Base-by-base conservation (phyloP, 2,888 invertebrate species). In the Hipparchia sbordonii region DNA sequence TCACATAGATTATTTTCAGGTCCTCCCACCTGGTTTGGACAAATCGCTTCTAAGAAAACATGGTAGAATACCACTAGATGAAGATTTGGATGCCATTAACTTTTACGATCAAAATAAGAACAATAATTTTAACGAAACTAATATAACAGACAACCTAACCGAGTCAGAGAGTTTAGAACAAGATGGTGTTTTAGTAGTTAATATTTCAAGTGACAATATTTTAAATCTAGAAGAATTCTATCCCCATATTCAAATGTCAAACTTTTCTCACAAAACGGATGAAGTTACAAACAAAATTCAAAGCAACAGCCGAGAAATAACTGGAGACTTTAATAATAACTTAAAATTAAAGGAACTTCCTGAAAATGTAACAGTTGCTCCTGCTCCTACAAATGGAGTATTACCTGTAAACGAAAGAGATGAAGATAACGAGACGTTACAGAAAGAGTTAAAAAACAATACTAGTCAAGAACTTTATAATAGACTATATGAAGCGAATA, bases 201-300 rank as follows among this genome's bases (percentile, higher is more conserved):
- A 93, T 70, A 85, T 93, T 74, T 94, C 93, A 33, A 88, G 87
- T 2, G 91, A 92, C 71, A 94, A 91, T 74, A 91, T 94, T 73
- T 81, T 94, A 54, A 93, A 93, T 82, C 84, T 91, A 75, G 92
- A 93, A 67, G 94, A 94, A 76, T 81, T 93, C 63, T 92, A 90
- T 75, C 89, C 91, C 57, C 87, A 86, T 72, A 88, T 93, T 66
- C 89, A 89, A 81, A 81, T 92, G 76, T 80, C 90, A 65, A 90
- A 94, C 80, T 79, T 86, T 75, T 87, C 89, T 6, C 89, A 86
- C 67, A 92, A 90, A 87, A 88, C 88, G 79, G 93, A 94, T 76
- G 94, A 94, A 79, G 89, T 91, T 1, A 91, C 91, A 6, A 93
- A 94, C 73, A 94, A 94, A 82, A 94, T 94, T 63, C 94, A 94